phyloP scores from a whole-genome alignment of 2,797 vertebrate genomes.

The Nyctibius grandis region DNA sequence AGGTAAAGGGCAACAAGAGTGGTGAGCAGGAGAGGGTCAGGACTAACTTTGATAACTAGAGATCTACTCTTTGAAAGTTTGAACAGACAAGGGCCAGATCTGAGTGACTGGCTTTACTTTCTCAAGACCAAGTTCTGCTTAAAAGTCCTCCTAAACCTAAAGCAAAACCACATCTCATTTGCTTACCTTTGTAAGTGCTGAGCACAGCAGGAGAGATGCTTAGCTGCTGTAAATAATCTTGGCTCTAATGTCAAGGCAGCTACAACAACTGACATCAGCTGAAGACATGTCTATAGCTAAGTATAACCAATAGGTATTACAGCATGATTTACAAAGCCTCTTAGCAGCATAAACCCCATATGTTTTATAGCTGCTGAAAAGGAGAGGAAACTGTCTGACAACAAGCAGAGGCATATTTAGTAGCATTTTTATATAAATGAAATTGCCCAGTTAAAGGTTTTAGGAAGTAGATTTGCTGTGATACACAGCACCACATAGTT shows the following conservation, averaged over 20 bases:
- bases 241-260: not conserved
- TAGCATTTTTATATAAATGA: not conserved
- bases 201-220: not conserved
- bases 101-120: not conserved
- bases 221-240: constrained; percentile 17
- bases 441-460: constrained; percentile 20
- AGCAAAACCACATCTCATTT: not conserved
- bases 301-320: not conserved
- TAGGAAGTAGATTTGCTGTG: not conserved
- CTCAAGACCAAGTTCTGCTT: not conserved
- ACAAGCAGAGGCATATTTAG: not conserved
- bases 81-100: too few species aligned
- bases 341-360: not conserved
- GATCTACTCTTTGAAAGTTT: not conserved
- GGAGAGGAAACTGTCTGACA: not conserved
- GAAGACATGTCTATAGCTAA: not conserved
- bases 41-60: not conserved
- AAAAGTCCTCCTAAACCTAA: not conserved
- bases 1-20: not conserved
- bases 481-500: not conserved
- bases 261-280: constrained; percentile 13
- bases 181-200: not conserved
- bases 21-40: not conserved
- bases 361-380: constrained; percentile 25
- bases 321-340: not conserved